These are phyloP conservation scores for Sebastes trivittatus DNA, from an alignment of 2,797 vertebrate species.

Conservation along the genomic window DNA sequence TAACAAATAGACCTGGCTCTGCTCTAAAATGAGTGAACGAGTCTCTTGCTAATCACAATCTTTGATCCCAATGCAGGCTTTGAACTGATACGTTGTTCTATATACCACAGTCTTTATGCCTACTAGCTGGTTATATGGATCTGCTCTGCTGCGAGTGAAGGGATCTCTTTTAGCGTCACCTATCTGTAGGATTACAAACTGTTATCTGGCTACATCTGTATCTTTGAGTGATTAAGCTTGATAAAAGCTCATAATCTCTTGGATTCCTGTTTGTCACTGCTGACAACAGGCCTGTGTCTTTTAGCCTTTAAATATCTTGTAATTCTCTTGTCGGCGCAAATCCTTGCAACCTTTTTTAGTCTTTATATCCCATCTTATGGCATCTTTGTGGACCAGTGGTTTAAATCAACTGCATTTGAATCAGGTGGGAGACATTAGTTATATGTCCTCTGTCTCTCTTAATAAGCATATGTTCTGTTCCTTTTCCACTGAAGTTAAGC, in stretches of 20 bases:
- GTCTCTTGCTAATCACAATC: slow-evolving; percentile 19
- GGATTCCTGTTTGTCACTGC: slow-evolving; percentile 33
- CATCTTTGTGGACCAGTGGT: background rate
- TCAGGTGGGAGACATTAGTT: background rate
- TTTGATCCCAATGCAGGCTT: slow-evolving; percentile 46
- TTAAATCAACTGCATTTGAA: background rate
- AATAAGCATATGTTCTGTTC: background rate
- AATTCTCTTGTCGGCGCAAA: slow-evolving; percentile 19
- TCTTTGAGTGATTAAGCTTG: slow-evolving; percentile 47
- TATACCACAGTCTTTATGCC: background rate
- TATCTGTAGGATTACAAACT: slow-evolving; percentile 42
- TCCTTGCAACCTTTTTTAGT: background rate
- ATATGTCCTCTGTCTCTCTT: background rate
- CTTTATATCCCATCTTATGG: background rate
- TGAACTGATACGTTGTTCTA: slow-evolving; percentile 17
- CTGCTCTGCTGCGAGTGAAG: background rate
- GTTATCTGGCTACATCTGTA: slow-evolving; percentile 45
- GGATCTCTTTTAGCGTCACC: slow-evolving; percentile 7
- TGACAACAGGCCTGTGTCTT: slow-evolving; percentile 22
- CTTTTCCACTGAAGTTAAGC: background rate
- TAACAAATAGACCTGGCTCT: slow-evolving; percentile 6
- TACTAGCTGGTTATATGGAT: background rate
- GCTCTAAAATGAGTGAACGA: slow-evolving; percentile 13
- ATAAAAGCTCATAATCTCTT: slow-evolving; percentile 59
- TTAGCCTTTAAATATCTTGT: slow-evolving; percentile 27